These are phyloP conservation scores for Mus pahari DNA, from an alignment of 2,113 vertebrate genomes.

Conservation along the genomic window DNA sequence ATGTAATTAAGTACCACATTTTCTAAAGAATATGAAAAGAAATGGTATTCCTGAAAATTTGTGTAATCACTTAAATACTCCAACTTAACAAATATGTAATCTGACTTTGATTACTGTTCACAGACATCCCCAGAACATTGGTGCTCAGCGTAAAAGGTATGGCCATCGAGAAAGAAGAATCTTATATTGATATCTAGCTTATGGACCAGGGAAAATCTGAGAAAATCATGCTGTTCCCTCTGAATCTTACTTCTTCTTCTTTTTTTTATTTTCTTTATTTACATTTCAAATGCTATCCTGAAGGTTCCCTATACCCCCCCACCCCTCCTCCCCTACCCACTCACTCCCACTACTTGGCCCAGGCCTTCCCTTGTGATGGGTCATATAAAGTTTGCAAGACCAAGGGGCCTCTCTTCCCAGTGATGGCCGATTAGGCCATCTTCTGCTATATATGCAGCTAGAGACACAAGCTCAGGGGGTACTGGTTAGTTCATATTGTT, in stretches of 20 bases:
- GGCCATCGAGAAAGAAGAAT: neutral
- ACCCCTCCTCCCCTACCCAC: too few species aligned
- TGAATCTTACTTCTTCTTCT: neutral
- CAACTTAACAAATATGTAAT: neutral
- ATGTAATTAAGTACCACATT: neutral
- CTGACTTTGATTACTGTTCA: slow-evolving; percentile 3
- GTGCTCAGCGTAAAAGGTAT: neutral
- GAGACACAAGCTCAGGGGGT: too few species aligned
- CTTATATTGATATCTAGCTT: neutral
- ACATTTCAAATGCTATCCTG: too few species aligned
- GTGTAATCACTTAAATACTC: neutral
- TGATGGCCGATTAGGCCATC: too few species aligned
- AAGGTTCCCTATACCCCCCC: too few species aligned
- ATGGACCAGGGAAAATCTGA: neutral
- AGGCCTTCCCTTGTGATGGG: too few species aligned
- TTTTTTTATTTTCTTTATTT: too few species aligned
- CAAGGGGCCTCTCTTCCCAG: too few species aligned
- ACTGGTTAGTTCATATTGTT: too few species aligned
- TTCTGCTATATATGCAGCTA: too few species aligned
- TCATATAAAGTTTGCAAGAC: too few species aligned
- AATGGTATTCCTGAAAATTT: neutral
- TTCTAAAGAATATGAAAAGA: neutral
- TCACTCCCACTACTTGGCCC: too few species aligned
- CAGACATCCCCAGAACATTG: neutral
- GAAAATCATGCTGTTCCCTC: neutral